Percentiles rank a stretch among this genome's conserved stretches.
phyloP scores from a whole-genome alignment of 2,888 invertebrate species.

The Tetragnatha montana region DNA sequence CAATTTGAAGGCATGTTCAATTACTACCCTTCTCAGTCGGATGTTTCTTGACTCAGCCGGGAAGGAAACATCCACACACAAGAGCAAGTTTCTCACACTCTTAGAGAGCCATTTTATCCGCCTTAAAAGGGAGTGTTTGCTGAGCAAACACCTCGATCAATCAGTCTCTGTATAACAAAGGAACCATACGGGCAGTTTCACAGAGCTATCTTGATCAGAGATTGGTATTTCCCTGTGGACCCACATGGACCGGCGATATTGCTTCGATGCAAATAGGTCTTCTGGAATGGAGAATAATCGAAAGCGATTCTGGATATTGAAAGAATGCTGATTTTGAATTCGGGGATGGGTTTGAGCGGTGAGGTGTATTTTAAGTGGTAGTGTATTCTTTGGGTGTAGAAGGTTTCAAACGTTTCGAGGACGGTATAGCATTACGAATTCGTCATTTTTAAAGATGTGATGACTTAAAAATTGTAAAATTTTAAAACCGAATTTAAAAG shows the following conservation, averaged over 20 bases:
- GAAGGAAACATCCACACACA: background rate
- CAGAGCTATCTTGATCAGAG: background rate
- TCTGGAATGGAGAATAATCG: background rate
- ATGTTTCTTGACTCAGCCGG: conserved; percentile 22
- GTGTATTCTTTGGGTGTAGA: too few species aligned
- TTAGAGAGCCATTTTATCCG: background rate
- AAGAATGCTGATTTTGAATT: background rate
- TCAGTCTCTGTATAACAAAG: background rate
- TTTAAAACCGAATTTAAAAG: too few species aligned
- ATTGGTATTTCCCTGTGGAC: background rate
- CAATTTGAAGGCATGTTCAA: conserved; percentile 9
- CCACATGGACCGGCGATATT: background rate
- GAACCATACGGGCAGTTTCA: background rate
- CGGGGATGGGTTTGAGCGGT: background rate
- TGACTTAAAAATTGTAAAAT: too few species aligned
- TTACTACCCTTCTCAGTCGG: background rate
- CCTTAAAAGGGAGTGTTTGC: conserved; percentile 22
- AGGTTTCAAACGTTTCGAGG: too few species aligned
- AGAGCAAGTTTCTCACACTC: background rate
- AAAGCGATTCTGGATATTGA: background rate
- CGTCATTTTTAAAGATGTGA: too few species aligned
- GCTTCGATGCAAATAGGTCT: background rate
- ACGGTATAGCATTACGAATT: too few species aligned
- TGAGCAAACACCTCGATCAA: conserved; percentile 27
- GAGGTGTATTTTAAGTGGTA: too few species aligned